These are phyloP conservation scores for Chelmon rostratus DNA, from an alignment of 2,797 vertebrate species.

Conservation along the genomic window DNA sequence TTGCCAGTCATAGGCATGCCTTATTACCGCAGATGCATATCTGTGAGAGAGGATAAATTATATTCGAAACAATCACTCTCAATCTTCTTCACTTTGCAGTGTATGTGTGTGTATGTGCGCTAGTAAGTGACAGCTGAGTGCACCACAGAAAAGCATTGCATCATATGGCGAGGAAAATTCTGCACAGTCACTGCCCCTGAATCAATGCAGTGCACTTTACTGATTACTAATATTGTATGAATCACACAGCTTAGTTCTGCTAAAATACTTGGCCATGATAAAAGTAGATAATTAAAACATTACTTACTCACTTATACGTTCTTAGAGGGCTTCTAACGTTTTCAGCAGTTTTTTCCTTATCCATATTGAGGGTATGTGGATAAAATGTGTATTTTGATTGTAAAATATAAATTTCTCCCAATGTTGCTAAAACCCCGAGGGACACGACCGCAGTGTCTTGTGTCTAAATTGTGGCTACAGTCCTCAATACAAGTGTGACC, in stretches of 20 bases:
- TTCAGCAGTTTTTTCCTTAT: neutral
- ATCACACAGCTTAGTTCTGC: constrained; percentile 19
- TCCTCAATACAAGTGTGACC: neutral
- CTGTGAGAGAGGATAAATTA: constrained; percentile 39
- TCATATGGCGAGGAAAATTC: constrained; percentile 29
- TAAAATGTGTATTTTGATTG: neutral
- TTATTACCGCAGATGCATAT: constrained; percentile 39
- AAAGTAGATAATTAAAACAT: neutral
- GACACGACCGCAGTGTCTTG: neutral
- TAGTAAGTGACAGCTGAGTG: constrained; percentile 14
- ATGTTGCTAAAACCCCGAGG: neutral
- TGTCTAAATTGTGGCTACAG: neutral
- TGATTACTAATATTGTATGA: constrained; percentile 48
- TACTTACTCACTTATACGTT: neutral
- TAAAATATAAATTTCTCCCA: neutral
- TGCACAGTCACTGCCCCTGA: constrained; percentile 50
- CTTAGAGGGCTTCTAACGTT: neutral
- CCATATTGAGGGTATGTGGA: neutral
- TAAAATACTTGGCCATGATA: constrained; percentile 36
- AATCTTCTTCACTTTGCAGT: constrained; percentile 34
- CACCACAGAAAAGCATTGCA: constrained; percentile 24
- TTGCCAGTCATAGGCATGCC: constrained; percentile 8
- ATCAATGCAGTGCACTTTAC: constrained; percentile 56
- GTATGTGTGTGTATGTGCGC: constrained; percentile 10
- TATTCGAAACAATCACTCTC: constrained; percentile 21